phyloP scores from a whole-genome alignment of 2,113 vertebrate genomes.

The Lophochroa leadbeateri region DNA sequence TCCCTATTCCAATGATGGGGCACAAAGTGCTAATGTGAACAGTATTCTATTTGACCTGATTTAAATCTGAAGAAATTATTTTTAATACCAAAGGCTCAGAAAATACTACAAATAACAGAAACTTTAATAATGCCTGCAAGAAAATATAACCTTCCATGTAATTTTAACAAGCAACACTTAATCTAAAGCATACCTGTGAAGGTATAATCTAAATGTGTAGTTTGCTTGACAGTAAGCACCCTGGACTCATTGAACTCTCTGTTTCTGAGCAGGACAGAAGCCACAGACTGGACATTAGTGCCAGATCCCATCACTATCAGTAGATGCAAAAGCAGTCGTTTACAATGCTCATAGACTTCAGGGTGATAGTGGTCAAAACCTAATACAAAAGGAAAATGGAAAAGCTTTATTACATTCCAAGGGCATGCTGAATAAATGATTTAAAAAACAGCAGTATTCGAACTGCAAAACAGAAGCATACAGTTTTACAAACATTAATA shows the following conservation, averaged over 20 bases:
- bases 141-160: not conserved
- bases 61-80: not conserved
- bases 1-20: not conserved
- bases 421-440: not conserved
- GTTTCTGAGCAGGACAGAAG: constrained; percentile 93
- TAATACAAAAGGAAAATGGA: constrained; percentile 45
- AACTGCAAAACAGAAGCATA: not conserved
- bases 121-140: not conserved
- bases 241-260: constrained; percentile 92
- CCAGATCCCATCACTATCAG: constrained; percentile 90
- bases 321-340: constrained; percentile 92
- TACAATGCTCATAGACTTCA: constrained; percentile 98
- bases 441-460: not conserved
- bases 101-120: not conserved
- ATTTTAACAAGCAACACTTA: not conserved
- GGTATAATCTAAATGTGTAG: constrained; percentile 84
- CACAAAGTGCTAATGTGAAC: not conserved
- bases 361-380: constrained; percentile 98
- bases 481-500: not conserved
- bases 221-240: constrained; percentile 91
- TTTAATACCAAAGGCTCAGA: not conserved
- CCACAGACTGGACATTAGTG: constrained; percentile 88
- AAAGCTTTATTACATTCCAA: not conserved
- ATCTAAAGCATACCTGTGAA: constrained; percentile 84
- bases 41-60: not conserved